A percentile compares a stretch with the other conserved stretches of the same genome.
phyloP scores from a whole-genome alignment of 2,797 vertebrate genomes.

The Natrix natrix region DNA sequence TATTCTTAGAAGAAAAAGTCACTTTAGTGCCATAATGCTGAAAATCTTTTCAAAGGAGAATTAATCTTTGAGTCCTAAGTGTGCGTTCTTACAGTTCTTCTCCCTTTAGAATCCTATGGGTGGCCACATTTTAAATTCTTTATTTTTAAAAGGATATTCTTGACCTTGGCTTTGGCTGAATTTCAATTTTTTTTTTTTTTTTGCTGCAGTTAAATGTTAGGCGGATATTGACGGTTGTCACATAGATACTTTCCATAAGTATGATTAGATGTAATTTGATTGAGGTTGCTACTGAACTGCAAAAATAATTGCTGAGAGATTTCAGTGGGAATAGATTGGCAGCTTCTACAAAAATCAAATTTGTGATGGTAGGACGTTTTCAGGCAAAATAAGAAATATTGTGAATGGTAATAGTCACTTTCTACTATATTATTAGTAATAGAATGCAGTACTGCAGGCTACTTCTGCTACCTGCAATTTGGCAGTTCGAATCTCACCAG shows the following conservation, averaged over 20 bases:
- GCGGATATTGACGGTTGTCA: background rate
- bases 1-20: background rate
- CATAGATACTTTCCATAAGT: background rate
- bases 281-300: background rate
- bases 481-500: no score
- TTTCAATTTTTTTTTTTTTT: background rate
- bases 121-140: background rate
- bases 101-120: background rate
- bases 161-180: background rate
- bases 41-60: background rate
- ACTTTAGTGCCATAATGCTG: background rate
- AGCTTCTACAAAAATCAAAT: background rate
- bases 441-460: no score
- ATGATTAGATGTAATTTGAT: background rate
- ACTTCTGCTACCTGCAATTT: no score
- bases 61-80: background rate
- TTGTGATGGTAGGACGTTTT: background rate
- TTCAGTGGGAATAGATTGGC: background rate
- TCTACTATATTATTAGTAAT: background rate
- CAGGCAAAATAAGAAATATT: background rate
- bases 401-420: background rate
- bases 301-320: background rate
- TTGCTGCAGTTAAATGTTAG: background rate
- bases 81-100: background rate
- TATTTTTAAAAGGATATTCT: background rate